Conservation (phyloP, 2,888 invertebrate species). For the Zeuzera pyrina region DNA sequence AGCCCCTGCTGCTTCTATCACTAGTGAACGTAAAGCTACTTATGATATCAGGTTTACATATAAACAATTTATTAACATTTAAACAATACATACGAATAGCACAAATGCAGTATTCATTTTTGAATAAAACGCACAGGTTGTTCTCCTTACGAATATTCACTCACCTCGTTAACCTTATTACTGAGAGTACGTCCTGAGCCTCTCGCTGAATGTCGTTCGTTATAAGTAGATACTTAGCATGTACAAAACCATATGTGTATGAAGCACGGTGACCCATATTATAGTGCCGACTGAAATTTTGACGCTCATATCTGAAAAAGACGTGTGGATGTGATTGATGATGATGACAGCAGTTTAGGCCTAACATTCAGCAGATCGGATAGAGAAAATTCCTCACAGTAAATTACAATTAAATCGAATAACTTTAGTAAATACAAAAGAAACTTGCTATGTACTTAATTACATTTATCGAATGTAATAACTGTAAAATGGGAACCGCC, state of each 20-base stretch:
- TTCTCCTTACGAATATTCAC: constrained; percentile 44
- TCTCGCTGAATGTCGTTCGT: constrained; percentile 16
- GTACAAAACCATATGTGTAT: constrained; percentile 14
- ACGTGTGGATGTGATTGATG: too few relatives aligned
- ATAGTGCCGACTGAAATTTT: too few relatives aligned
- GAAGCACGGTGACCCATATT: constrained; percentile 25
- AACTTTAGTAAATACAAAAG: too few relatives aligned
- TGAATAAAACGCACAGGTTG: constrained; percentile 39
- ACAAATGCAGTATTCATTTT: constrained; percentile 1
- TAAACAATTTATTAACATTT: background rate
- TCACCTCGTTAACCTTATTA: constrained; percentile 60
- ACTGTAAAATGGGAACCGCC: too few relatives aligned
- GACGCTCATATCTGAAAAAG: too few relatives aligned
- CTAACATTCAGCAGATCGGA: too few relatives aligned
- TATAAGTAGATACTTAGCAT: constrained; percentile 11
- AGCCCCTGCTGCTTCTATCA: constrained; percentile 11
- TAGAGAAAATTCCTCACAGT: too few relatives aligned
- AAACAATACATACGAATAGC: background rate
- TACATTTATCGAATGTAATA: too few relatives aligned
- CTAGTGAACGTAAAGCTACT: background rate
- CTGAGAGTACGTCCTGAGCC: constrained; percentile 34
- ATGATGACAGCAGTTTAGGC: too few relatives aligned
- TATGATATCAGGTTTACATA: background rate
- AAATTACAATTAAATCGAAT: too few relatives aligned
- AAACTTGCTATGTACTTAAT: too few relatives aligned